Conservation (phyloP, 1,140 invertebrate genomes). For the Stegodyphus dumicola region DNA sequence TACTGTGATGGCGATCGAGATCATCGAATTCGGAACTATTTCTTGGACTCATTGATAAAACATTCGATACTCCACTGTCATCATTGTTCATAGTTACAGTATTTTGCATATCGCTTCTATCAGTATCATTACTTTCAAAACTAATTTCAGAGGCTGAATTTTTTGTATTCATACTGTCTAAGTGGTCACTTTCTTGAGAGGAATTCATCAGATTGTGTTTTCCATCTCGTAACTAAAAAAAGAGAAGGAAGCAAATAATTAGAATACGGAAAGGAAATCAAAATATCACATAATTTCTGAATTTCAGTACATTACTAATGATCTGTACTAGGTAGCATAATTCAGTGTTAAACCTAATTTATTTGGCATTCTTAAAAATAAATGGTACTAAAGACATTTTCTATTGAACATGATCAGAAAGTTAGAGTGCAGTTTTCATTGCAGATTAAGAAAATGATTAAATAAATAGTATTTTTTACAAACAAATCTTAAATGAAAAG, state of each 20-base stretch:
- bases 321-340: no score
- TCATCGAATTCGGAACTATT: constrained; percentile 52
- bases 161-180: constrained; percentile 36
- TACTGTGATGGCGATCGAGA: not conserved
- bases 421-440: no score
- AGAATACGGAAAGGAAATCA: not conserved
- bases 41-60: constrained; percentile 31
- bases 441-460: no score
- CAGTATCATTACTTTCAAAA: constrained; percentile 44
- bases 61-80: constrained; percentile 39
- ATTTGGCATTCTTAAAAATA: no score
- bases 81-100: constrained; percentile 31
- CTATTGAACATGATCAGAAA: no score
- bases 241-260: not conserved
- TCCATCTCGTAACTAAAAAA: constrained; percentile 27
- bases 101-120: constrained; percentile 25
- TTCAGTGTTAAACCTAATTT: no score
- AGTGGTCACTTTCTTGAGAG: constrained; percentile 43
- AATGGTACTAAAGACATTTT: no score
- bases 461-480: no score
- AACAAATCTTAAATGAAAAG: no score
- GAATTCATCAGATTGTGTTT: constrained; percentile 44
- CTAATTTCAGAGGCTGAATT: constrained; percentile 42
- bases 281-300: not conserved
- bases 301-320: no score